Base-by-base conservation (phyloP, 2,888 invertebrate species). In the Rhabditophanes sp. region DNA sequence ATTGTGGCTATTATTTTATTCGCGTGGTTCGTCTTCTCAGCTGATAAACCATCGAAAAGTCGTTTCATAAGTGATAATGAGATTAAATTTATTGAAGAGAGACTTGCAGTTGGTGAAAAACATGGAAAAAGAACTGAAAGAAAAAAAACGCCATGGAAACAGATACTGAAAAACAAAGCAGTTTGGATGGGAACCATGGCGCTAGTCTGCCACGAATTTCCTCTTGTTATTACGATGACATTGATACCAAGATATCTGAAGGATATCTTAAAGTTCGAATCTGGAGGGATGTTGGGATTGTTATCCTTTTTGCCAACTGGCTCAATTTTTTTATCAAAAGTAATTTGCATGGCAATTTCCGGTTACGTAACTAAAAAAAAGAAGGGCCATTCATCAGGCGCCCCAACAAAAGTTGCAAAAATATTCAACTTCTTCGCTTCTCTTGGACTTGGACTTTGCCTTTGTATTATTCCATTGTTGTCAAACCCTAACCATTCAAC, bases 11-110 rank as follows among this genome's bases (percentile, higher is more conserved):
- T 42, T n/a, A 48, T 59, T 21, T 39, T 56, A 14, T 19, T 59
- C 16, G 46, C 52, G n/a, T 59, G 59, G 59, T 28, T 57, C 3
- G 23, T 55, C 3, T 38, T 56, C 22, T 48, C 53, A 6, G 59
- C 59, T n/a, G 59, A 59, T 33, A 59, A 59, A 37, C 59, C 59
- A 14, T 52, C 55, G 11, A 59, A 59, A 36, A 57, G 59, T 28
- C 48, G 48, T 19, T 59, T 56, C 39, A 54, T 56, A 31, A 41
- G 42, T 9, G 30, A 49, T 44, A 42, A 36, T 25, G 57, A 57
- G 38, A 42, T 49, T 30, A 44, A 43, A 3, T 57, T 53, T 29
- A 48, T 57, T 27, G 43, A 43, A 16, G 31, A 53, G 30, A 59
- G 59, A 35, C 50, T 59, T 22, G 52, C 55, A 20, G 50, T n/a